A percentile compares a stretch with the other conserved stretches of the same genome.
Conservation (phyloP, 2,113 vertebrate species). For the Perca flavescens region DNA sequence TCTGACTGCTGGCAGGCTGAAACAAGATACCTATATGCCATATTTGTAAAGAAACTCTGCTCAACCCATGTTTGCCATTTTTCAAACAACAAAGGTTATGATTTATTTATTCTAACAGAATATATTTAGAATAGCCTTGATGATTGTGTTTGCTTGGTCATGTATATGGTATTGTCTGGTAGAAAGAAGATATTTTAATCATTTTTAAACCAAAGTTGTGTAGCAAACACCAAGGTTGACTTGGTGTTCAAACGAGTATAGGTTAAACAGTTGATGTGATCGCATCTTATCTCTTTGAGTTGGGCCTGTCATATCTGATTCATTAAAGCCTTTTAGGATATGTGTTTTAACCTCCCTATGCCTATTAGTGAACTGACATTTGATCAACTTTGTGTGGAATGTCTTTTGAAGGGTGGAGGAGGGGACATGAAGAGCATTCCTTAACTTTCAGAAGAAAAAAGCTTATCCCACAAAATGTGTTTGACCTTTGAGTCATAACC, state of each 20-base stretch:
- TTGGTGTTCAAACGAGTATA: not conserved
- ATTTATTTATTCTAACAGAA: conserved; percentile 5
- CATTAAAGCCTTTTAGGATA: not conserved
- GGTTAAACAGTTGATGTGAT: conserved; percentile 11
- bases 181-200: conserved; percentile 2
- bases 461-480: conserved; percentile 56
- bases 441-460: conserved; percentile 45
- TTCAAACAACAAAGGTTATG: conserved; percentile 9
- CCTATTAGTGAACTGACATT: conserved; percentile 35
- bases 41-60: conserved; percentile 46
- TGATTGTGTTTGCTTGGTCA: not conserved
- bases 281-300: conserved; percentile 8
- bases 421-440: conserved; percentile 42
- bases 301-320: not conserved
- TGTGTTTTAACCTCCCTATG: not conserved
- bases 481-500: conserved; percentile 67
- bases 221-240: not conserved
- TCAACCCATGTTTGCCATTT: conserved; percentile 34
- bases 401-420: conserved; percentile 41
- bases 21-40: conserved; percentile 67
- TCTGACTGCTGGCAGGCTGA: conserved; percentile 62
- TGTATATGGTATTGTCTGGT: conserved; percentile 5
- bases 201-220: not conserved
- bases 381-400: conserved; percentile 53
- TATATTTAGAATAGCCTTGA: conserved; percentile 14